These are phyloP conservation scores for Suricata suricatta DNA, from an alignment of 2,113 vertebrate genomes.

Conservation along the genomic window DNA sequence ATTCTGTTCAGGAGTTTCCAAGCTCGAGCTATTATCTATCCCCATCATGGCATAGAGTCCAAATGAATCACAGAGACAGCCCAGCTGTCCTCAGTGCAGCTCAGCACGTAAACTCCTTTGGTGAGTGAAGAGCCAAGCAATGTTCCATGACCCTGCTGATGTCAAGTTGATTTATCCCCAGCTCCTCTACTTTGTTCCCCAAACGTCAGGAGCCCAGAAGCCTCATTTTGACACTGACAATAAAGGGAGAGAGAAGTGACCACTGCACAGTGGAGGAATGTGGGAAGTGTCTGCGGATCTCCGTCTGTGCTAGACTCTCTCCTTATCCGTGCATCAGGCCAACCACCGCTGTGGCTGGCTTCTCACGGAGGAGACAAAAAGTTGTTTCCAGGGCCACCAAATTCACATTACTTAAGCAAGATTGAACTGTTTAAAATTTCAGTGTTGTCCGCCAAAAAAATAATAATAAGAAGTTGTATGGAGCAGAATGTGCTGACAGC, in stretches of 20 bases:
- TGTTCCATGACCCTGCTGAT: neutral
- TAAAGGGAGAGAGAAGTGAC: neutral
- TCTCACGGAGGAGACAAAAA: conserved; percentile 68
- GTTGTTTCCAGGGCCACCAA: conserved; percentile 78
- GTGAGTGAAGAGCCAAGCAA: neutral
- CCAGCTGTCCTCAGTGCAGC: neutral
- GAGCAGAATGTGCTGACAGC: conserved; percentile 85
- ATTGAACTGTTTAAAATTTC: conserved; percentile 85
- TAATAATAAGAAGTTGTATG: conserved; percentile 81
- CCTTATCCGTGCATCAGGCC: neutral
- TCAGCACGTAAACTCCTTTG: neutral
- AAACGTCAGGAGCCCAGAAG: neutral
- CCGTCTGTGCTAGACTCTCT: neutral
- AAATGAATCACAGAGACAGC: conserved; percentile 17
- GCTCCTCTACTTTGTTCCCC: neutral
- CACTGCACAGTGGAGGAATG: neutral
- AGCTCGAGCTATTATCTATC: neutral
- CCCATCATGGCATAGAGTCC: neutral
- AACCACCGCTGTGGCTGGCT: neutral
- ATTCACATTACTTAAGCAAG: conserved; percentile 75
- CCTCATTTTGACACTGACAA: neutral
- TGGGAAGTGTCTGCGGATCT: neutral
- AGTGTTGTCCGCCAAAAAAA: conserved; percentile 81
- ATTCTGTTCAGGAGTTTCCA: neutral
- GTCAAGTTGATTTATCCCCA: neutral